Conservation (phyloP, 2,113 vertebrate genomes). For the Crotalus viridis region DNA sequence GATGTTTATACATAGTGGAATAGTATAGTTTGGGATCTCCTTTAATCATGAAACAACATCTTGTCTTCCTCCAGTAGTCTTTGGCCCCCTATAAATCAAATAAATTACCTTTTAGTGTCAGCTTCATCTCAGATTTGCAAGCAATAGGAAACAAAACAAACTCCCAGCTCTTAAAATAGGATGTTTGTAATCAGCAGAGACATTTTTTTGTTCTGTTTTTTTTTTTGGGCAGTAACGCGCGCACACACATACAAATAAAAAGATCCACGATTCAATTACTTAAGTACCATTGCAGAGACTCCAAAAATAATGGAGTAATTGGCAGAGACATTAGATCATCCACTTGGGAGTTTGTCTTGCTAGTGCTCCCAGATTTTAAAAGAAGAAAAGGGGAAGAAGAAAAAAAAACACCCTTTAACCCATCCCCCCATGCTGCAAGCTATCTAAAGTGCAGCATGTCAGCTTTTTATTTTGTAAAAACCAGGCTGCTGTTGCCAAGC, state of each 20-base stretch:
- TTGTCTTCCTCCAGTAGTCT: not conserved
- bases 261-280: constrained; percentile 33
- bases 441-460: not conserved
- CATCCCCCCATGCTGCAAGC: not conserved
- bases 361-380: constrained; percentile 46
- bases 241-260: not conserved
- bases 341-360: constrained; percentile 46
- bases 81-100: not conserved
- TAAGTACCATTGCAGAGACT: not conserved
- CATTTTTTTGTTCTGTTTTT: not conserved
- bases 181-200: not conserved
- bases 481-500: constrained; percentile 25
- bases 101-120: not conserved
- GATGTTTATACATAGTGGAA: not conserved
- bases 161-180: not conserved
- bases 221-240: too few species aligned
- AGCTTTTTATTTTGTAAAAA: constrained; percentile 29
- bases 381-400: constrained; percentile 11
- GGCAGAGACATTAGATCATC: constrained; percentile 53
- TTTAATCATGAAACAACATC: not conserved
- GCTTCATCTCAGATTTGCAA: not conserved
- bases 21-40: not conserved
- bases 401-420: not conserved
- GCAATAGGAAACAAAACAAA: too few species aligned
- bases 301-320: constrained; percentile 46